Percentiles rank a stretch among this genome's conserved stretches.
Conservation (phyloP, 2,113 vertebrate genomes). For the Turdus rufiventris region DNA sequence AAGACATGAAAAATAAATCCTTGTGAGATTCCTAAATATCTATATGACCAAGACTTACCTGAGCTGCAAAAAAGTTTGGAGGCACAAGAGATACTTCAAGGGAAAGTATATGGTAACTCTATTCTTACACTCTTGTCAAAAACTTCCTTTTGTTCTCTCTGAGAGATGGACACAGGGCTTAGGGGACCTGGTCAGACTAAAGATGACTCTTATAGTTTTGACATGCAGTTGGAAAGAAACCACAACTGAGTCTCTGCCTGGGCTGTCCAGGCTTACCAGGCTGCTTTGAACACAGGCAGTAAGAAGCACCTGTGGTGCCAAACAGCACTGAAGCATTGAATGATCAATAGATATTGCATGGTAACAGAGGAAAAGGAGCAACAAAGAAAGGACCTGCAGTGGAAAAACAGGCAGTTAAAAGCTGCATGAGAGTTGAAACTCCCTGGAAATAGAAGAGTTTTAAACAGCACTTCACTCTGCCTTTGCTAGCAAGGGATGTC, state of each 20-base stretch:
- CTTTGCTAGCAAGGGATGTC: not conserved
- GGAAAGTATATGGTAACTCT: not conserved
- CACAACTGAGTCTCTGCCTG: not conserved
- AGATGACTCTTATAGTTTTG: not conserved
- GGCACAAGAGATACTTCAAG: not conserved
- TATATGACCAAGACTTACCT: not conserved
- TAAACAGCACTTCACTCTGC: conserved; percentile 30
- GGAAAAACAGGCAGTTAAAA: not conserved
- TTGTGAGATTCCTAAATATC: not conserved
- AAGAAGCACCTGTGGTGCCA: not conserved
- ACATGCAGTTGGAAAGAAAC: not conserved
- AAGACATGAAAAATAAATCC: not conserved
- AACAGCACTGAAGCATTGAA: not conserved
- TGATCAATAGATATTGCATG: not conserved
- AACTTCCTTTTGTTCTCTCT: not conserved
- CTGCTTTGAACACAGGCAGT: not conserved
- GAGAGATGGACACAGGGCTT: not conserved
- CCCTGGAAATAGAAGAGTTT: conserved; percentile 24
- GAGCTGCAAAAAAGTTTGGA: not conserved
- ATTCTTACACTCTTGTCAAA: not conserved
- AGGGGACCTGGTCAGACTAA: not conserved
- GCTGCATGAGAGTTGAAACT: not conserved
- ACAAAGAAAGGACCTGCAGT: not conserved
- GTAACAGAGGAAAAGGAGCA: not conserved
- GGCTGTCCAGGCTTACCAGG: not conserved